These are phyloP conservation scores for Pipistrellus pygmaeus DNA, from an alignment of 2,797 vertebrate species.

Conservation along the genomic window DNA sequence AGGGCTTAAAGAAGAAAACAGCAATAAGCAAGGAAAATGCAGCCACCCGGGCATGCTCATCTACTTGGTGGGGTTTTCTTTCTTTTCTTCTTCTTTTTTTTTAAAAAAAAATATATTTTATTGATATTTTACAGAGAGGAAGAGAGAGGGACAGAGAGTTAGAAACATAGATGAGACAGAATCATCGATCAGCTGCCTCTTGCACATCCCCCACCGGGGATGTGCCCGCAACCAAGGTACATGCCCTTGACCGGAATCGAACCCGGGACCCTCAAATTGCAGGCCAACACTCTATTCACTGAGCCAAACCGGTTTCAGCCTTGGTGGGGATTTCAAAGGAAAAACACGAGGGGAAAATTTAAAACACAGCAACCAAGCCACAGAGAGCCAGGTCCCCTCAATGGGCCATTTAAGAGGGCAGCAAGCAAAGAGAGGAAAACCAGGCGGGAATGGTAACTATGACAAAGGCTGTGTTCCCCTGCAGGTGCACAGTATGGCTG, in stretches of 20 bases:
- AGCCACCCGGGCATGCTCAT: background rate
- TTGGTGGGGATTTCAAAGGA: constrained; percentile 44
- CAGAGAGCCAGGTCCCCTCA: background rate
- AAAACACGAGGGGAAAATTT: background rate
- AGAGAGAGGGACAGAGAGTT: no score
- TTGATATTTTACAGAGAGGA: no score
- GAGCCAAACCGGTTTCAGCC: background rate
- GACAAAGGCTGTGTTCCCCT: background rate
- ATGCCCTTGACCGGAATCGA: no score
- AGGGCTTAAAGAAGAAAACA: background rate
- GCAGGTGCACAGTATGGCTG: background rate
- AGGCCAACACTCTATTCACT: no score
- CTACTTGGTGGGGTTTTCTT: constrained; percentile 28
- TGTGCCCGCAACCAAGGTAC: no score
- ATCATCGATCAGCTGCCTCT: no score
- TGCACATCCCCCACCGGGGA: no score
- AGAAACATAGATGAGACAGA: no score
- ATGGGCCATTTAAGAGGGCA: background rate
- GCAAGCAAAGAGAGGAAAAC: background rate
- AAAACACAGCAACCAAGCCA: background rate
- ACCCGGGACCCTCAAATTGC: no score
- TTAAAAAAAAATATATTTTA: no score
- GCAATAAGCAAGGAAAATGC: constrained; percentile 15
- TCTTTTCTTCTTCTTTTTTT: no score
- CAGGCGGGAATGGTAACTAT: constrained; percentile 31